A percentile compares a stretch with the other conserved stretches of the same genome.
Evolutionary conservation across 2,888 invertebrate species (phyloP).

Genomic region (Acleris holmiana): DNA sequence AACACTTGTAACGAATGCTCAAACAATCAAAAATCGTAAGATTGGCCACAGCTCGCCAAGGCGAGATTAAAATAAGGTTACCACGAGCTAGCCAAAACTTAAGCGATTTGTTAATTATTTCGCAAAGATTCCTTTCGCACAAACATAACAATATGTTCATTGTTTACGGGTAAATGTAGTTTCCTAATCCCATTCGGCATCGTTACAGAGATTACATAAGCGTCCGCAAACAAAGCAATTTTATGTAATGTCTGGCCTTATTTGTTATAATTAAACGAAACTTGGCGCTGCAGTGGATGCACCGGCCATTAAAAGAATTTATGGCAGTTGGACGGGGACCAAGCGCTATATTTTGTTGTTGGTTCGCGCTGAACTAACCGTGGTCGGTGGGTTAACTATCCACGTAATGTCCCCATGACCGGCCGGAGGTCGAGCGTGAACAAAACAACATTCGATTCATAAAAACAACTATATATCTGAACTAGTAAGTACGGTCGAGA

Average conservation of each 20-base stretch:
- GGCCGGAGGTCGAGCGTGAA: slow-evolving; percentile 14
- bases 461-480: neutral
- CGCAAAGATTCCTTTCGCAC: slow-evolving; percentile 31
- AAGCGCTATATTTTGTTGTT: slow-evolving; percentile 46
- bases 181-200: slow-evolving; percentile 24
- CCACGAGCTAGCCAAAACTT: slow-evolving; percentile 26
- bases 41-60: slow-evolving; percentile 34
- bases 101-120: slow-evolving; percentile 37
- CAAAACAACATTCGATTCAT: neutral
- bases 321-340: slow-evolving; percentile 60
- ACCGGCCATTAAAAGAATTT: slow-evolving; percentile 55
- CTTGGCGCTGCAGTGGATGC: slow-evolving; percentile 51
- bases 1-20: slow-evolving; percentile 21
- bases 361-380: neutral
- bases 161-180: slow-evolving; percentile 31
- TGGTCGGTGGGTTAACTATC: neutral
- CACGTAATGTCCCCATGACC: neutral
- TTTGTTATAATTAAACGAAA: slow-evolving; percentile 46
- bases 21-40: slow-evolving; percentile 33
- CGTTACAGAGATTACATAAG: slow-evolving; percentile 25
- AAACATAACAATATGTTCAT: slow-evolving; percentile 34
- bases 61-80: slow-evolving; percentile 34
- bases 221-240: slow-evolving; percentile 12
- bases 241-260: slow-evolving; percentile 22
- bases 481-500: neutral